These are phyloP conservation scores for Diarsia mendica DNA, from an alignment of 2,888 invertebrate species.

Conservation along the genomic window DNA sequence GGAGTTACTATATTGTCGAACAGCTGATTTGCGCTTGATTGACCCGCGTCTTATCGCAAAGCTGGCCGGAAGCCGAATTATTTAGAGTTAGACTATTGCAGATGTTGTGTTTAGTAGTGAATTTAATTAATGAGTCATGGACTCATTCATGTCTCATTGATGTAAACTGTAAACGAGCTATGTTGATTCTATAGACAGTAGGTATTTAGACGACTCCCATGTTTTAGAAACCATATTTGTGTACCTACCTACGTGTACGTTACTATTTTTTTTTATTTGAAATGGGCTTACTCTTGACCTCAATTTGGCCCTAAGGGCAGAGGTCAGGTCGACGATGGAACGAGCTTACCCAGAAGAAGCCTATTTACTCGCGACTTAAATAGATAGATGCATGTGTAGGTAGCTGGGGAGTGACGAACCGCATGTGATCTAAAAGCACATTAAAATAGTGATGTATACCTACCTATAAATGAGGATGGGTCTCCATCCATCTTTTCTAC, in stretches of 20 bases:
- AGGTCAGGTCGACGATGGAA: too few relatives aligned
- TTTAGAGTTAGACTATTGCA: conserved; percentile 40
- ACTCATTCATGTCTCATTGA: conserved; percentile 34
- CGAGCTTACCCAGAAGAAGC: too few relatives aligned
- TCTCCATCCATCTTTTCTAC: too few relatives aligned
- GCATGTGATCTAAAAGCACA: too few relatives aligned
- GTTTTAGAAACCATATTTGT: neutral
- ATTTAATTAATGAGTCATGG: conserved; percentile 41
- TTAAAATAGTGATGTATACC: too few relatives aligned
- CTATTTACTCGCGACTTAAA: too few relatives aligned
- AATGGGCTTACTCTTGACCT: too few relatives aligned
- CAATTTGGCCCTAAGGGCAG: too few relatives aligned
- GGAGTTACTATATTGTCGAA: conserved; percentile 18
- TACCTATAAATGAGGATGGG: too few relatives aligned
- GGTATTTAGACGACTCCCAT: neutral
- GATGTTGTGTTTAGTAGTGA: conserved; percentile 33
- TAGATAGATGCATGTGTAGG: too few relatives aligned
- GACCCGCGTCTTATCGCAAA: conserved; percentile 33
- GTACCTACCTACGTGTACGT: neutral
- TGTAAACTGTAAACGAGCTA: conserved; percentile 14
- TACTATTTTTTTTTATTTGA: too few relatives aligned
- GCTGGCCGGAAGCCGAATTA: conserved; percentile 49
- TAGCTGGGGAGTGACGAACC: too few relatives aligned
- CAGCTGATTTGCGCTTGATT: conserved; percentile 38
- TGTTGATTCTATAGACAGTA: neutral